Conservation (phyloP, 2,888 invertebrate species). For the Eupsilia transversa region DNA sequence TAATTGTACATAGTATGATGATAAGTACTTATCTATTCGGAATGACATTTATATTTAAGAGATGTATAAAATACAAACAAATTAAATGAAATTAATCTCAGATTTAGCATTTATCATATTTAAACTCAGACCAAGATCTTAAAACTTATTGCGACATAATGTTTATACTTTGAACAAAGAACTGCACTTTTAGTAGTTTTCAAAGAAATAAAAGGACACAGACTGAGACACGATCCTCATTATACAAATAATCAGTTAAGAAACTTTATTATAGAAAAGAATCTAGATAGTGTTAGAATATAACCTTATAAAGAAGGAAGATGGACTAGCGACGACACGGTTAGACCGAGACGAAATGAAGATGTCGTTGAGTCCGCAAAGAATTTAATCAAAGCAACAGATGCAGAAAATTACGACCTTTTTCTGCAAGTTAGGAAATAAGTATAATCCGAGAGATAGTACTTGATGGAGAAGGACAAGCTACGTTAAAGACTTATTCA, state of each 20-base stretch:
- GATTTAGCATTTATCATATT: too few species aligned
- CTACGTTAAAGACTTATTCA: neutral
- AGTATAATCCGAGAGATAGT: conserved; percentile 25
- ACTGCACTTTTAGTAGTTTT: neutral
- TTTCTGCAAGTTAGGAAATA: conserved; percentile 29
- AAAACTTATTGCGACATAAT: too few species aligned
- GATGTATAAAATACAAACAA: too few species aligned
- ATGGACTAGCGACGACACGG: conserved; percentile 26
- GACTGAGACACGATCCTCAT: neutral
- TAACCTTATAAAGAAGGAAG: conserved; percentile 23
- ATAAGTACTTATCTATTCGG: too few species aligned
- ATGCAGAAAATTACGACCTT: conserved; percentile 39
- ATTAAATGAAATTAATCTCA: too few species aligned
- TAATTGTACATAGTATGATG: too few species aligned
- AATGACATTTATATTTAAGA: too few species aligned
- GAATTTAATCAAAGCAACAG: conserved; percentile 61
- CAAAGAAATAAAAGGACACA: neutral
- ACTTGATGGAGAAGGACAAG: neutral
- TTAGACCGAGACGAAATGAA: conserved; percentile 43
- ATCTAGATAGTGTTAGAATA: conserved; percentile 13
- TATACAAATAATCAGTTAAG: conserved; percentile 5
- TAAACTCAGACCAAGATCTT: too few species aligned
- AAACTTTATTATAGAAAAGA: conserved; percentile 10
- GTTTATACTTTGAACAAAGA: neutral
- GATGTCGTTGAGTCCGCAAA: conserved; percentile 44